Base-by-base conservation (phyloP, 1,140 invertebrate genomes). In the Listronotus bonariensis region DNA sequence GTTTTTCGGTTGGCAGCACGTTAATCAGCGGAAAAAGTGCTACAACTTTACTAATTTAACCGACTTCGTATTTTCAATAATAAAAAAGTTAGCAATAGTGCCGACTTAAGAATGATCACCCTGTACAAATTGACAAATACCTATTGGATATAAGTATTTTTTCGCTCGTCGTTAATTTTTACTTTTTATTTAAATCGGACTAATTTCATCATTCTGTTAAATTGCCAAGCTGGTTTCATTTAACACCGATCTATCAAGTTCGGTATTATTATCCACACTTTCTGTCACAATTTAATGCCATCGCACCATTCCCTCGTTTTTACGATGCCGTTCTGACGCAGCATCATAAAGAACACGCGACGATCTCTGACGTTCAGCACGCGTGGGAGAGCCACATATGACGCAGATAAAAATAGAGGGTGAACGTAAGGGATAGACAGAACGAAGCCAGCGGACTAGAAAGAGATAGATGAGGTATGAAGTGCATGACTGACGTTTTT, bases 311-410 rank as follows among this genome's bases (percentile, higher is more conserved):
- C 38, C 17, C 38, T 26, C 20, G 41, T 55, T 55, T 40, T 41
- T 46, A 32, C 57, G 34, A 54, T 36, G 46, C 48, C 45, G 51
- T 20, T 42, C 40, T 36, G 51, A 48, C 52, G 52, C 60, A 54
- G 51, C 59, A 53, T 41, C 59, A 53, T 62, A 52, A 53, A 53
- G 34, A 51, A 51, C 57, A 60, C 57, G 43, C 52, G 51, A 54
- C 51, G 41, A 40, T 54, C 32, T 38, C 1, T 36, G 60, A 63
- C 60, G 60, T 63, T 34, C 43, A 63, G 60, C 60, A 63, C 60
- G 60, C 60, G 60, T 63, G 51, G 60, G 60, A 63, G 51, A 63
- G 55, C 60, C 60, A 45, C 60, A 63, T 53, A 63, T 63, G 60
- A 55, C 60, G 60, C 52, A 31, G 60, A 54, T 63, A 63, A 63